Percentiles rank a stretch among this genome's conserved stretches.
phyloP scores from a whole-genome alignment of 2,113 vertebrate genomes.

The Ancistrus triradiatus region DNA sequence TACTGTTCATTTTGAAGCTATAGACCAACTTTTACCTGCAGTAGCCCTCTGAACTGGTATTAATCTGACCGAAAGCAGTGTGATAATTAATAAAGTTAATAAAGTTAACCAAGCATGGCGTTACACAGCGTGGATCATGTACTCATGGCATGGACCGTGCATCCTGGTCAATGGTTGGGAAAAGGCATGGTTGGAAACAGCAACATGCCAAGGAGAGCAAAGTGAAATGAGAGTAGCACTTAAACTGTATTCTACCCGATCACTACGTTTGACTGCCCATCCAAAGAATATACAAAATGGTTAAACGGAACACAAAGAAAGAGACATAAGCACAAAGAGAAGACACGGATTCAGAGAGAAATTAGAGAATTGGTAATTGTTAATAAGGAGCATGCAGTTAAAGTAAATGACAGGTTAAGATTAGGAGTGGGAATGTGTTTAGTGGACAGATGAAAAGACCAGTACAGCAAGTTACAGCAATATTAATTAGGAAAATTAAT shows the following conservation, averaged over 20 bases:
- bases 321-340: conserved; percentile 79
- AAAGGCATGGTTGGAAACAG: conserved; percentile 43
- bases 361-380: conserved; percentile 53
- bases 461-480: background rate
- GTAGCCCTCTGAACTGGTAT: conserved; percentile 53
- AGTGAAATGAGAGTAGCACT: conserved; percentile 65
- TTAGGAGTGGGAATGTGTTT: conserved; percentile 9
- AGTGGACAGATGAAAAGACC: background rate
- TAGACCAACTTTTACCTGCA: no score
- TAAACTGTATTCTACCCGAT: conserved; percentile 85
- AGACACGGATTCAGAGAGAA: conserved; percentile 70
- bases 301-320: conserved; percentile 65
- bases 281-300: conserved; percentile 69
- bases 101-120: no score
- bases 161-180: conserved; percentile 37
- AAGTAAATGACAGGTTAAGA: conserved; percentile 25
- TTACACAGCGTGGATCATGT: no score
- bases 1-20: conserved; percentile 50
- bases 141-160: conserved; percentile 26
- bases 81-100: no score
- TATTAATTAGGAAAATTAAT: no score
- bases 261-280: conserved; percentile 87
- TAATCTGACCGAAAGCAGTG: conserved; percentile 41
- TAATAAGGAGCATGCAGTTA: conserved; percentile 60
- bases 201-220: conserved; percentile 66